These are phyloP conservation scores for Bombus breviceps DNA, from an alignment of 1,140 invertebrate species.

Conservation along the genomic window DNA sequence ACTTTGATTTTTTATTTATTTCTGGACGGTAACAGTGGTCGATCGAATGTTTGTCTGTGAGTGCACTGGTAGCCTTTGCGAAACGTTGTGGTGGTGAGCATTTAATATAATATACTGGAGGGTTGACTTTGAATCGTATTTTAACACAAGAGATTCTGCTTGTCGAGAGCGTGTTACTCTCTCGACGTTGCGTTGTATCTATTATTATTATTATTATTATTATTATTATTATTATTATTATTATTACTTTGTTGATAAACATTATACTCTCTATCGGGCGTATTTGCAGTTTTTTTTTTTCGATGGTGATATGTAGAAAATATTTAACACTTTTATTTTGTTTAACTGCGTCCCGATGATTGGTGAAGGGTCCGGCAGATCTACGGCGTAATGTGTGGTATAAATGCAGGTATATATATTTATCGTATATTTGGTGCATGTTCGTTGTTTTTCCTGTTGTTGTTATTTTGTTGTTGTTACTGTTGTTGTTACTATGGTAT, in stretches of 20 bases:
- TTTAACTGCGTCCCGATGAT: constrained; percentile 70
- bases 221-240: constrained; percentile 11
- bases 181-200: constrained; percentile 44
- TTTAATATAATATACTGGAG: constrained; percentile 52
- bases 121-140: constrained; percentile 44
- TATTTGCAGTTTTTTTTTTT: constrained; percentile 49
- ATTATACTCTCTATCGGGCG: constrained; percentile 27
- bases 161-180: constrained; percentile 40
- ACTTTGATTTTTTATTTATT: constrained; percentile 52
- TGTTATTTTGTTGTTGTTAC: constrained; percentile 42
- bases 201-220: constrained; percentile 13
- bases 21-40: constrained; percentile 76
- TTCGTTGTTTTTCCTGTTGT: constrained; percentile 44
- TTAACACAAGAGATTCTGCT: constrained; percentile 30
- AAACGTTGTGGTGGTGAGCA: constrained; percentile 76
- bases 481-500: constrained; percentile 39
- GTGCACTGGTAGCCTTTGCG: constrained; percentile 80
- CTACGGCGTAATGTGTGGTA: constrained; percentile 78
- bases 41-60: constrained; percentile 83
- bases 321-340: constrained; percentile 13
- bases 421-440: constrained; percentile 53
- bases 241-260: background rate
- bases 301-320: constrained; percentile 59
- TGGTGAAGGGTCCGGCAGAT: constrained; percentile 77
- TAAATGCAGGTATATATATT: constrained; percentile 1